Evolutionary conservation across 2,797 vertebrate species (phyloP).

Genomic region (Naso thynnoides): DNA sequence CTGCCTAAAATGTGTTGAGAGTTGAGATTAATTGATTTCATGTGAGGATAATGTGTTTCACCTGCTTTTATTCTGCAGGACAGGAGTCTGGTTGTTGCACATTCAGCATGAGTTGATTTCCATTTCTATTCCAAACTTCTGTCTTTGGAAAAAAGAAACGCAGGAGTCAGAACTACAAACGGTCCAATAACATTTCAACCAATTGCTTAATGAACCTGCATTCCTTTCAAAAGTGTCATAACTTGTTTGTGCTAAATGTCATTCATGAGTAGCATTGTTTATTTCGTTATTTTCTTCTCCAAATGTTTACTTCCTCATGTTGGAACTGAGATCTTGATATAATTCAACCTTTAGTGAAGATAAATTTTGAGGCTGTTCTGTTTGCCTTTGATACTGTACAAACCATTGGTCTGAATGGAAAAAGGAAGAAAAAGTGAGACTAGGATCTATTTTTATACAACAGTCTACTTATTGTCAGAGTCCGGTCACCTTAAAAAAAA

Average conservation of each 20-base stretch:
- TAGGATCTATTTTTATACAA: slow-evolving; percentile 65
- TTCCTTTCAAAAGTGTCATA: slow-evolving; percentile 26
- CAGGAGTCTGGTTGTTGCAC: neutral
- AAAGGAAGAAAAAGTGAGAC: neutral
- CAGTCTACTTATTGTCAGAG: slow-evolving; percentile 12
- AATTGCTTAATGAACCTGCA: slow-evolving; percentile 1
- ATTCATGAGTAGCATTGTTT: slow-evolving; percentile 1
- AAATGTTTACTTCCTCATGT: slow-evolving; percentile 1
- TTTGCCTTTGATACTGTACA: slow-evolving; percentile 36
- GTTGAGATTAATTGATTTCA: neutral
- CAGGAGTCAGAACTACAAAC: neutral
- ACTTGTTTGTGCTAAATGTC: neutral
- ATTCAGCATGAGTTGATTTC: neutral
- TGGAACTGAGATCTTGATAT: slow-evolving; percentile 4
- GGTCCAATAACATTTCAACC: neutral
- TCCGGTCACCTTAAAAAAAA: slow-evolving; percentile 4
- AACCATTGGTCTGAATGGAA: neutral
- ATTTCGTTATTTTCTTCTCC: neutral
- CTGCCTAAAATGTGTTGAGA: neutral
- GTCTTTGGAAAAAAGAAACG: neutral
- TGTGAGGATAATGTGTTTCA: neutral
- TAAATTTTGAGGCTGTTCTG: neutral
- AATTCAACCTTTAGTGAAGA: slow-evolving; percentile 1
- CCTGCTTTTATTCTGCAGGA: neutral
- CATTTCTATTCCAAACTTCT: neutral